Evolutionary conservation across 1,140 invertebrate species (phyloP), one percentile per base, ranked within the genome.

Genomic region (Aricia agestis): DNA sequence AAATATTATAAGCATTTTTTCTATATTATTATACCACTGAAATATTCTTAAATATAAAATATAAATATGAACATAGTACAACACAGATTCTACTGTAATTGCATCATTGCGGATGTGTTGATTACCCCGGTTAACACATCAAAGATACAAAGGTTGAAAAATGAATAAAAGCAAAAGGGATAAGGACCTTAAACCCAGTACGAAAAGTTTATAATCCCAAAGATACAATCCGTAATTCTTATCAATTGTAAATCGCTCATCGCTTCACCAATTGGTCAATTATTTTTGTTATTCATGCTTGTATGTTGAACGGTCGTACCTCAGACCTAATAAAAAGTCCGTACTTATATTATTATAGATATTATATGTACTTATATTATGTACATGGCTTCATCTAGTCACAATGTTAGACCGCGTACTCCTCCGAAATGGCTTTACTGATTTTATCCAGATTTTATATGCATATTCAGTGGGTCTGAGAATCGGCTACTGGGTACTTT

Each of bases 51-150:
- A 25, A 25, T 19, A n/a, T n/a, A n/a, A n/a, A n/a, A n/a, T n/a
- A n/a, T n/a, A n/a, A 11, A 19, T 63, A 63, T 63, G 59, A 63
- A 63, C 59, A 63, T 63, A 63, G 59, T 63, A 63, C 59, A 19
- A 25, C 2, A 31, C 18, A 13, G 45, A 52, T 10, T 63, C 59
- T 63, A 19, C 18, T 63, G 19, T 63, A 18, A 63, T 63, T 7
- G 59, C 19, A 17, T 63, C 59, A 63, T 25, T 19, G 59, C 59
- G 59, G 59, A 63, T 63, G 59, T 63, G 59, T 63, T 63, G 18
- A 63, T 63, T 63, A 63, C 3, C 18, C 59, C 7, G 31, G 18
- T 63, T 63, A 63, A 11, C 11, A 63, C 59, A 25, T 19, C 18
- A 18, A 63, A 63, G 59, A 19, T 63, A 63, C 59, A 63, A 63